These are phyloP conservation scores for Spilosoma lubricipeda DNA, from an alignment of 2,888 invertebrate genomes.

Conservation along the genomic window DNA sequence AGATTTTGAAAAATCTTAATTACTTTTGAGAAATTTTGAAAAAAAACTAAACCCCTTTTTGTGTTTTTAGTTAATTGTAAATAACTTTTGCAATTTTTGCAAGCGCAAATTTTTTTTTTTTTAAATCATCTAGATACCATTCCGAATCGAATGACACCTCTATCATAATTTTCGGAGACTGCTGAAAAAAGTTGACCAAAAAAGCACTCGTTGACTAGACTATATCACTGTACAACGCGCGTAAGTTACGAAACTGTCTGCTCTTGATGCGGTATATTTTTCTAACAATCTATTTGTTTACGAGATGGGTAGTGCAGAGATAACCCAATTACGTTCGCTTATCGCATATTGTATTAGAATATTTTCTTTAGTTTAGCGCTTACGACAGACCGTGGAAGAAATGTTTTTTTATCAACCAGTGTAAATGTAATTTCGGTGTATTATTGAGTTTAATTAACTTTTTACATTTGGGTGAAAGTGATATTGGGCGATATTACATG, in stretches of 20 bases:
- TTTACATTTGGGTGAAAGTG: conserved; percentile 12
- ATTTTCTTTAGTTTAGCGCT: conserved; percentile 60
- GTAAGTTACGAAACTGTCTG: conserved; percentile 48
- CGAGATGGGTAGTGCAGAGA: conserved; percentile 71
- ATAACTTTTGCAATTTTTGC: no score
- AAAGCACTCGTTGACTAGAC: no score
- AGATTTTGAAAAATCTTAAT: no score
- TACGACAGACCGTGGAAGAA: conserved; percentile 61
- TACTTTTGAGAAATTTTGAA: no score
- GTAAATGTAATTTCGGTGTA: conserved; percentile 20
- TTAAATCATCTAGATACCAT: no score
- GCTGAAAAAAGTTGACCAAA: no score
- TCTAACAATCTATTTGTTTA: conserved; percentile 70
- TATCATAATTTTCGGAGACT: no score
- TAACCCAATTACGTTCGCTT: conserved; percentile 76
- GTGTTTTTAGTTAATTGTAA: no score
- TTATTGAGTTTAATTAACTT: conserved; percentile 17
- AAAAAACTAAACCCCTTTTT: no score
- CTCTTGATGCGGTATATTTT: conserved; percentile 51
- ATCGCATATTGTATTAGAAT: conserved; percentile 71
- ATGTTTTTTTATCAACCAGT: conserved; percentile 30
- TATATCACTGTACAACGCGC: conserved; percentile 4
- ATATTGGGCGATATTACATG: conserved; percentile 4
- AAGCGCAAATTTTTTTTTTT: no score
- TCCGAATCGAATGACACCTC: no score